A percentile compares a stretch with the other conserved stretches of the same genome.
phyloP scores from a whole-genome alignment of 2,888 invertebrate species.

The Allophyes oxyacanthae region DNA sequence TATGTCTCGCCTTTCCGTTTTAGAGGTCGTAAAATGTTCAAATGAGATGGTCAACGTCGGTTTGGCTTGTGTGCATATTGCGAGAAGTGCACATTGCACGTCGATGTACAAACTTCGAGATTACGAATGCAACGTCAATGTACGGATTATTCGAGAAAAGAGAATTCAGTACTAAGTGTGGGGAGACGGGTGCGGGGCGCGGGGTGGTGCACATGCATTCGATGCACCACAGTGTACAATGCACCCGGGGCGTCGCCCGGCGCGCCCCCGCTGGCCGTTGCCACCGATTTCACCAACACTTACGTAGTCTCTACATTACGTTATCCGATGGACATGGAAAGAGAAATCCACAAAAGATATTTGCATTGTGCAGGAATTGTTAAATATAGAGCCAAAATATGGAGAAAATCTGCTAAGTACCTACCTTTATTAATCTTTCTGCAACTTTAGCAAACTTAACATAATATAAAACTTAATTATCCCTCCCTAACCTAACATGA shows the following conservation, averaged over 20 bases:
- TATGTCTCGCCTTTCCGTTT: slow-evolving; percentile 51
- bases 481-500: too few relatives aligned
- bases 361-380: slow-evolving; percentile 9
- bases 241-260: slow-evolving; percentile 66
- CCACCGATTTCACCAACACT: slow-evolving; percentile 75
- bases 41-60: slow-evolving; percentile 59
- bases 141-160: slow-evolving; percentile 82
- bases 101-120: slow-evolving; percentile 69
- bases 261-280: slow-evolving; percentile 74
- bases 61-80: slow-evolving; percentile 61
- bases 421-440: not conserved
- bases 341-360: slow-evolving; percentile 28
- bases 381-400: not conserved
- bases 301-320: slow-evolving; percentile 63
- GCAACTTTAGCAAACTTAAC: not conserved
- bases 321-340: slow-evolving; percentile 40
- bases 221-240: slow-evolving; percentile 73
- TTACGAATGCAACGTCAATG: slow-evolving; percentile 82
- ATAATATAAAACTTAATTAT: too few relatives aligned
- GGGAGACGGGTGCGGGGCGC: slow-evolving; percentile 52
- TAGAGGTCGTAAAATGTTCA: slow-evolving; percentile 58
- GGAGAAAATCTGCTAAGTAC: not conserved
- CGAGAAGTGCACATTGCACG: slow-evolving; percentile 63
- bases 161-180: slow-evolving; percentile 69
- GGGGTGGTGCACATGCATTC: slow-evolving; percentile 68